phyloP scores from a whole-genome alignment of 2,797 vertebrate species.

The Xyrichtys novacula region DNA sequence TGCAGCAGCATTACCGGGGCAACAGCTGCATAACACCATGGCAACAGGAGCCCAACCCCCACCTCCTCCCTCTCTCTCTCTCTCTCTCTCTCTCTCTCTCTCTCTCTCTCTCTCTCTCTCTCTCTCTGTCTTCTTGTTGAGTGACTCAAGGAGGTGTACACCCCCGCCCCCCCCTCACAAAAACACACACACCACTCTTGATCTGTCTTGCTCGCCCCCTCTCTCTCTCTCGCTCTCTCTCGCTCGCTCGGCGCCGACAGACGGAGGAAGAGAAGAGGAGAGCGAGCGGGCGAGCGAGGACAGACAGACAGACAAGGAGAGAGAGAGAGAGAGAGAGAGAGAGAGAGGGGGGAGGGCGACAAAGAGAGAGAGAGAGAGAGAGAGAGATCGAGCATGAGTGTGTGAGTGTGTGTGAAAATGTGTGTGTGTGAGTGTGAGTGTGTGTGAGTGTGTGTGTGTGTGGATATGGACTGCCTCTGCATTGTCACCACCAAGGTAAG shows the following conservation, averaged over 20 bases:
- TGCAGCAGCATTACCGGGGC: constrained; percentile 74
- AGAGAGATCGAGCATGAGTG: constrained; percentile 56
- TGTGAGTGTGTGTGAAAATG: constrained; percentile 48
- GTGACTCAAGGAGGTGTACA: constrained; percentile 53
- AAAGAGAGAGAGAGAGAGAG: constrained; percentile 30
- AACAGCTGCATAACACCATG: constrained; percentile 81
- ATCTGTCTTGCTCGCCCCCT: constrained; percentile 36
- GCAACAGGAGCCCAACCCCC: constrained; percentile 71
- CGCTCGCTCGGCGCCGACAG: constrained; percentile 44
- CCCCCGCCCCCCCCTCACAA: constrained; percentile 2
- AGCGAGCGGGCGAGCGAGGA: constrained; percentile 51
- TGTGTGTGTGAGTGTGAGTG: constrained; percentile 48
- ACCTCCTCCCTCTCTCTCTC: constrained; percentile 13
- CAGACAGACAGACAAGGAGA: constrained; percentile 49
- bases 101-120: constrained; percentile 14
- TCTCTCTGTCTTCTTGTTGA: constrained; percentile 35
- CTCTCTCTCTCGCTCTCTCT: constrained; percentile 12
- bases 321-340: constrained; percentile 39
- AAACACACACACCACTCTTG: constrained; percentile 35
- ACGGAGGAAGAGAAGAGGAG: constrained; percentile 48
- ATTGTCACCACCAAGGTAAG: constrained; percentile 82
- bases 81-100: constrained; percentile 20
- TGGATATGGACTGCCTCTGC: constrained; percentile 80
- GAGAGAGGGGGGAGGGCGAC: constrained; percentile 31
- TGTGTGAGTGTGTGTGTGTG: constrained; percentile 67